Conservation (phyloP, 2,888 invertebrate species). For the Diadegma fenestrale region DNA sequence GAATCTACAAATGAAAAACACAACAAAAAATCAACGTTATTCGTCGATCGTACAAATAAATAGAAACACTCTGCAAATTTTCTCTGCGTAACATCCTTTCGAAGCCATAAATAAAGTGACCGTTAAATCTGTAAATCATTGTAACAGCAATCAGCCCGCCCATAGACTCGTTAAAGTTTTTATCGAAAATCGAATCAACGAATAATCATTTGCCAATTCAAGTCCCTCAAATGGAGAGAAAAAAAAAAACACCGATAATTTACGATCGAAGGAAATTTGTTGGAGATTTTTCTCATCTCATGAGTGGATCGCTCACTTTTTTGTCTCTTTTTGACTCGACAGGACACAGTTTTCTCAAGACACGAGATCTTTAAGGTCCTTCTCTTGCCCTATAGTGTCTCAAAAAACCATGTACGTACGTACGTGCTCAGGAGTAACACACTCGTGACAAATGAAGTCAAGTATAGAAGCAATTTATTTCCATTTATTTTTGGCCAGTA, state of each 20-base stretch:
- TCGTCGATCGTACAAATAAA: constrained; percentile 18
- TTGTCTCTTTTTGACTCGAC: not conserved
- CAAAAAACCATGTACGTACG: not conserved
- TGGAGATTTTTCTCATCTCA: not conserved
- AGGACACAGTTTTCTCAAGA: not conserved
- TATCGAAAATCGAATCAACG: not conserved
- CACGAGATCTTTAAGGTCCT: not conserved
- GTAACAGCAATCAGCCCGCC: not conserved
- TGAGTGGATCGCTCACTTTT: not conserved
- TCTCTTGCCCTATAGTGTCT: not conserved
- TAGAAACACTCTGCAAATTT: not conserved
- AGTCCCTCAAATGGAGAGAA: too few species aligned
- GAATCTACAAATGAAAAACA: constrained; percentile 10
- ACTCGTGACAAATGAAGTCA: constrained; percentile 61
- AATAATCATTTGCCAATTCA: not conserved
- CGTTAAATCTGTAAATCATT: not conserved
- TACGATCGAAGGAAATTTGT: not conserved
- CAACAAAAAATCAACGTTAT: constrained; percentile 22
- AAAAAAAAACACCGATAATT: not conserved
- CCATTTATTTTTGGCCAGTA: constrained; percentile 70
- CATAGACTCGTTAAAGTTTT: not conserved
- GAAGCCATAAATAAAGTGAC: not conserved
- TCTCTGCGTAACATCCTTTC: not conserved
- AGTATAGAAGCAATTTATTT: constrained; percentile 73
- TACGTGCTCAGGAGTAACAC: not conserved